Evolutionary conservation across 2,113 vertebrate species (phyloP).

Genomic region (Neolamprologus devosi): DNA sequence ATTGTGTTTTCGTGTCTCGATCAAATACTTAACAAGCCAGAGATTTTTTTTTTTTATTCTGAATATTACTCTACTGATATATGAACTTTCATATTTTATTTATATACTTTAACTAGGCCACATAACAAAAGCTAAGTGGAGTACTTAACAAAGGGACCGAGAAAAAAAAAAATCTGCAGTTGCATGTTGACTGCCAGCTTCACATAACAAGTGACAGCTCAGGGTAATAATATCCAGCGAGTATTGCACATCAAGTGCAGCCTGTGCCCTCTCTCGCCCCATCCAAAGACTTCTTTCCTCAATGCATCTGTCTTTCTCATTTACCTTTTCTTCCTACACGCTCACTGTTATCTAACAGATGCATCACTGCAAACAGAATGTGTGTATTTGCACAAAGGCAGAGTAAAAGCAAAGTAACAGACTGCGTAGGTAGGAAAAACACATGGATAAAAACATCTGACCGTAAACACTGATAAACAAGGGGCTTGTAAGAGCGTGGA

Average conservation of each 20-base stretch:
- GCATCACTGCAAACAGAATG: neutral
- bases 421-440: neutral
- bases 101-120: constrained; percentile 29
- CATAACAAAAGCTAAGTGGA: constrained; percentile 1
- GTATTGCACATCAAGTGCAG: neutral
- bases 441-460: neutral
- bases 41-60: neutral
- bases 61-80: neutral
- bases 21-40: constrained; percentile 20
- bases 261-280: neutral
- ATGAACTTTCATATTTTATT: constrained; percentile 28
- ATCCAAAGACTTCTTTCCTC: neutral
- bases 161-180: neutral
- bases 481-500: neutral
- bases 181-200: neutral
- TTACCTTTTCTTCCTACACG: constrained; percentile 4
- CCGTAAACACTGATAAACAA: neutral
- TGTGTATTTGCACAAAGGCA: neutral
- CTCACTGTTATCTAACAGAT: neutral
- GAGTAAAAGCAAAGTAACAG: neutral
- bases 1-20: neutral
- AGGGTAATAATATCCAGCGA: neutral
- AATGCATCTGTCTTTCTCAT: neutral
- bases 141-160: neutral
- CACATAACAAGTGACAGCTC: neutral